Base-by-base conservation (phyloP, 2,888 invertebrate species). In the Caradrina kadenii region DNA sequence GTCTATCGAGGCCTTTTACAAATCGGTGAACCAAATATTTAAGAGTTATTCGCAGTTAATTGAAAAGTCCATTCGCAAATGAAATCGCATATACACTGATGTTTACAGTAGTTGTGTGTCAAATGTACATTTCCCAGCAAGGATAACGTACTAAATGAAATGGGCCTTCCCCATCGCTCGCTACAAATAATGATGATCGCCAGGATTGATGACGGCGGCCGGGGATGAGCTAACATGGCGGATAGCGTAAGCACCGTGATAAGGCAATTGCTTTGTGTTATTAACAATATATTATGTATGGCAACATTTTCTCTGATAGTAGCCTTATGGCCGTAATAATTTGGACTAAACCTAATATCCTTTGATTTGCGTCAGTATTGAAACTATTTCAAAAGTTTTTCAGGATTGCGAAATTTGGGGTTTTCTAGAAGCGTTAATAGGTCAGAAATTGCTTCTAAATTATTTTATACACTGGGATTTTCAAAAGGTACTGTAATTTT, bases 171-270 rank as follows among this genome's bases (percentile, higher is more conserved):
- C 56, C 17, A 31, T 52, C 48, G 45, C 45, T 56, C 21, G 59
- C 72, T 73, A 52, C 73, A 68, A 67, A 68, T 52, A 73, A 73
- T 56, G 56, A 48, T 39, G 50, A 67, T 56, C 35, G 50, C 4
- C 11, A 72, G 59, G 35, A 73, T 67, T 73, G 53, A 71, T 71
- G 45, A 26, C 48, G 26, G 45, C 19, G n/a, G 21, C 21, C 48
- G 26, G 45, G 22, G n/a, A n/a, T 53, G 48, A 10, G 42, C 39
- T 45, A 69, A 63, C 49, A 69, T 65, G 11, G 54, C 49, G 50
- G 45, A 45, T 52, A 56, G 35, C 50, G 17, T 70, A 70, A 48
- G 50, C 50, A 55, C 50, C 50, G 31, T 50, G 60, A 56, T 56
- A 45, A 26, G 26, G 67, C 55, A 60, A 52, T 61, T 56, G 66